Evolutionary conservation across 2,797 vertebrate species (phyloP).

Genomic region (Cyclopterus lumpus): DNA sequence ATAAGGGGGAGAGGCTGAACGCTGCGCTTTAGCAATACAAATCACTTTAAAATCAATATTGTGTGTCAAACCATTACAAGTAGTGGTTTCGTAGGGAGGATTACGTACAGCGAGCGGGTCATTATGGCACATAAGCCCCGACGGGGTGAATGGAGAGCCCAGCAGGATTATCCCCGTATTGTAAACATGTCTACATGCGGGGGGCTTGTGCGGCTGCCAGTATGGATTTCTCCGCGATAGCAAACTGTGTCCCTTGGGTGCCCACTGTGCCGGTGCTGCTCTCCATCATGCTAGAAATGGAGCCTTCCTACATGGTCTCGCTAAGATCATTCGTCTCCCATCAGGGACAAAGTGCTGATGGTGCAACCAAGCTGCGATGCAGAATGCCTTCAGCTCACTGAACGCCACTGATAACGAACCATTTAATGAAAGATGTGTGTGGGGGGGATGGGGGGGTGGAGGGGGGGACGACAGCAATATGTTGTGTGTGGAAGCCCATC

Average conservation of each 20-base stretch:
- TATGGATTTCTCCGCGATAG: constrained; percentile 34
- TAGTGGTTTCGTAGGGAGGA: constrained; percentile 45
- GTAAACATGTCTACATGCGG: constrained; percentile 55
- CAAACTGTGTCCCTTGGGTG: constrained; percentile 26
- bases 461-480: constrained; percentile 1
- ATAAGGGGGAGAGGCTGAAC: neutral
- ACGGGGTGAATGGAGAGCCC: constrained; percentile 47
- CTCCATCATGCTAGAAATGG: constrained; percentile 37
- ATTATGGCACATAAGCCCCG: constrained; percentile 60
- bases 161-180: constrained; percentile 67
- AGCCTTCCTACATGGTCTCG: constrained; percentile 23
- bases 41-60: constrained; percentile 18
- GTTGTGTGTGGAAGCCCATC: neutral
- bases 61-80: constrained; percentile 21
- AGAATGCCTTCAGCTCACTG: neutral
- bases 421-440: neutral
- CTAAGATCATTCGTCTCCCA: constrained; percentile 56
- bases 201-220: constrained; percentile 30
- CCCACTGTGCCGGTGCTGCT: constrained; percentile 37
- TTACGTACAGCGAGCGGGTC: constrained; percentile 63
- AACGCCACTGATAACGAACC: constrained; percentile 7
- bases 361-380: constrained; percentile 31
- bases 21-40: neutral
- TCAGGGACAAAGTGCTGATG: constrained; percentile 58
- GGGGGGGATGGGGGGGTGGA: too few relatives aligned